A percentile compares a stretch with the other conserved stretches of the same genome.
These are phyloP conservation scores for Clarias gariepinus DNA, from an alignment of 2,113 vertebrate genomes.

Conservation along the genomic window DNA sequence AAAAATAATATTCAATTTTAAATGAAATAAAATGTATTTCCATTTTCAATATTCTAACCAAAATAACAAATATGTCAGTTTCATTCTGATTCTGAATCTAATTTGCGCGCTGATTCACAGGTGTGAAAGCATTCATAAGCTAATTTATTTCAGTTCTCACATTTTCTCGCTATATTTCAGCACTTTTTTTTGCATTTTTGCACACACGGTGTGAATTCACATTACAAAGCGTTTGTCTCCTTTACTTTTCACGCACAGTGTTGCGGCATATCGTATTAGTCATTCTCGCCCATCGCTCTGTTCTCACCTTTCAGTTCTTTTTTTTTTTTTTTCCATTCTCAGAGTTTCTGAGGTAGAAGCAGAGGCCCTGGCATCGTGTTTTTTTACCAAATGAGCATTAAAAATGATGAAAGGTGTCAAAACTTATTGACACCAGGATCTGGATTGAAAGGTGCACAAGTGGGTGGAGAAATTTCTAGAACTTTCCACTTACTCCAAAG, in stretches of 20 bases:
- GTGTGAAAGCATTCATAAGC: background rate
- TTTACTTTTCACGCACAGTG: background rate
- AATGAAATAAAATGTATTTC: too few species aligned
- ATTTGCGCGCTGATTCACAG: background rate
- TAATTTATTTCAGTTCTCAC: background rate
- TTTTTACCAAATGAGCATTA: background rate
- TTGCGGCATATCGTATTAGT: background rate
- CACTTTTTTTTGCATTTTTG: background rate
- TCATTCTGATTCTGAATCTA: background rate
- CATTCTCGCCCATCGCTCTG: background rate
- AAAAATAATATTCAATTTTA: too few species aligned
- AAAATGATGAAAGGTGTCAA: background rate
- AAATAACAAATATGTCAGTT: background rate
- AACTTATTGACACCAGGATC: background rate
- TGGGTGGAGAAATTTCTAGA: background rate
- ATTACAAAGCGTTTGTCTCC: background rate
- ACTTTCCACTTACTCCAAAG: background rate
- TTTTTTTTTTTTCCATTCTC: background rate
- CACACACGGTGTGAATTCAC: background rate
- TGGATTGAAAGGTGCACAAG: background rate
- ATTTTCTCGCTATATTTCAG: background rate
- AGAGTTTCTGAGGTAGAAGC: too few species aligned
- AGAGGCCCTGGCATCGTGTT: background rate
- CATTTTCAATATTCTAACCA: too few species aligned
- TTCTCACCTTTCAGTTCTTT: conserved; percentile 8